A percentile compares a stretch with the other conserved stretches of the same genome.
These are phyloP conservation scores for Haemorhous mexicanus DNA, from an alignment of 2,113 vertebrate species.

Conservation along the genomic window DNA sequence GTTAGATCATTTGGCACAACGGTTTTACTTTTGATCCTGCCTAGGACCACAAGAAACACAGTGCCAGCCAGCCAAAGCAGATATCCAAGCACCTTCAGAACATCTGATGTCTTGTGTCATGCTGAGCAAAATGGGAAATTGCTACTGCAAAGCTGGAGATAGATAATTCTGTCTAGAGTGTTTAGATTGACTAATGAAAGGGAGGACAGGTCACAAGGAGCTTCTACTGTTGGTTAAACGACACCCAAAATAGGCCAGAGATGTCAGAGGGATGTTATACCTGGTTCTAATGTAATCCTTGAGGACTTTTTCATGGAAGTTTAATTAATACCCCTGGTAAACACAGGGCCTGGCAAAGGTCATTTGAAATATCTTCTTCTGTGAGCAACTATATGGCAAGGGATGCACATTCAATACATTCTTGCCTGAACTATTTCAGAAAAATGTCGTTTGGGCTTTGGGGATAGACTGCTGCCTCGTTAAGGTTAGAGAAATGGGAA, in stretches of 20 bases:
- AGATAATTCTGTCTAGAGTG: not conserved
- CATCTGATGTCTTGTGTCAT: not conserved
- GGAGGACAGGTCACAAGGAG: not conserved
- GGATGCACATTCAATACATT: not conserved
- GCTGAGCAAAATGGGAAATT: not conserved
- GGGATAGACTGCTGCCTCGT: slow-evolving; percentile 26
- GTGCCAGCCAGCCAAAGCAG: not conserved
- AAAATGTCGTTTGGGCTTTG: slow-evolving; percentile 45
- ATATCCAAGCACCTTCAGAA: not conserved
- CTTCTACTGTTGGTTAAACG: not conserved
- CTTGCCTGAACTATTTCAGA: not conserved
- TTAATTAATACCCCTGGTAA: slow-evolving; percentile 41
- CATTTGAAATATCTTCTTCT: slow-evolving; percentile 1
- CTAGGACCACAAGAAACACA: not conserved
- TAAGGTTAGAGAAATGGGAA: not conserved
- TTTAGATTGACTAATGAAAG: not conserved
- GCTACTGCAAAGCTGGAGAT: not conserved
- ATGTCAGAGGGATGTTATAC: not conserved
- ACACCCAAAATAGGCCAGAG: not conserved
- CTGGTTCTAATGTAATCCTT: not conserved
- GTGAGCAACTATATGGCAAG: not conserved
- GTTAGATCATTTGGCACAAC: not conserved
- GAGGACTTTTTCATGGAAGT: not conserved
- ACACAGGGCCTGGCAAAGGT: not conserved
- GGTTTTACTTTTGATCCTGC: not conserved